Percentiles rank a stretch among this genome's conserved stretches.
phyloP scores from a whole-genome alignment of 2,797 vertebrate species.

The Micrastur ruficollis region DNA sequence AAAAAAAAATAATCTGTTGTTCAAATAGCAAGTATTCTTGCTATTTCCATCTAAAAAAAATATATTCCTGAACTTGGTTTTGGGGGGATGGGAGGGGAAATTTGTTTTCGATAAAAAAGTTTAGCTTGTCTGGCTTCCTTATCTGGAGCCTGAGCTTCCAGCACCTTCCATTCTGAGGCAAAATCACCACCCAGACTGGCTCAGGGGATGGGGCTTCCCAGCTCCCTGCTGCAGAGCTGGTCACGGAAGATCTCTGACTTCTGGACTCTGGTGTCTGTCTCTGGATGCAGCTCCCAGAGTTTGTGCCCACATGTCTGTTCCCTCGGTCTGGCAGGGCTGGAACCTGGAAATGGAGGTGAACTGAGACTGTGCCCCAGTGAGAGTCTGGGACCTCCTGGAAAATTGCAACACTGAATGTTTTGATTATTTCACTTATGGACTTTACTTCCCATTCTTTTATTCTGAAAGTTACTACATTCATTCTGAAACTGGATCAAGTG shows the following conservation, averaged over 20 bases:
- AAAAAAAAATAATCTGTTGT: neutral
- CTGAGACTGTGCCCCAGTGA: neutral
- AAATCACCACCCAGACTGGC: neutral
- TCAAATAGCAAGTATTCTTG: neutral
- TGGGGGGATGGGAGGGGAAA: accelerated
- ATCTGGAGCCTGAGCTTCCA: neutral
- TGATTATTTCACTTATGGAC: neutral
- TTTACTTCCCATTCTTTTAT: neutral
- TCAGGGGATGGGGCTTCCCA: accelerated
- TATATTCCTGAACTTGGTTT: neutral
- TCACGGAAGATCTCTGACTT: neutral
- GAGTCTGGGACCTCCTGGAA: neutral
- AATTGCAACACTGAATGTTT: neutral
- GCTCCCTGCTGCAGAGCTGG: neutral
- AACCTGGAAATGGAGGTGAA: neutral
- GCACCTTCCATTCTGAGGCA: neutral
- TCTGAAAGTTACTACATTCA: neutral
- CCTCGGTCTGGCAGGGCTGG: neutral
- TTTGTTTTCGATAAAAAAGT: neutral
- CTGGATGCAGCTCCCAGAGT: neutral
- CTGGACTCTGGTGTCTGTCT: accelerated
- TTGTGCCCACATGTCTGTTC: neutral
- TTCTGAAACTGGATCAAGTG: neutral
- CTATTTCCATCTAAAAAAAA: neutral
- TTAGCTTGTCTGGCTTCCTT: neutral